Evolutionary conservation across 2,797 vertebrate species (phyloP).

Genomic region (Pseudomugil gertrudae): DNA sequence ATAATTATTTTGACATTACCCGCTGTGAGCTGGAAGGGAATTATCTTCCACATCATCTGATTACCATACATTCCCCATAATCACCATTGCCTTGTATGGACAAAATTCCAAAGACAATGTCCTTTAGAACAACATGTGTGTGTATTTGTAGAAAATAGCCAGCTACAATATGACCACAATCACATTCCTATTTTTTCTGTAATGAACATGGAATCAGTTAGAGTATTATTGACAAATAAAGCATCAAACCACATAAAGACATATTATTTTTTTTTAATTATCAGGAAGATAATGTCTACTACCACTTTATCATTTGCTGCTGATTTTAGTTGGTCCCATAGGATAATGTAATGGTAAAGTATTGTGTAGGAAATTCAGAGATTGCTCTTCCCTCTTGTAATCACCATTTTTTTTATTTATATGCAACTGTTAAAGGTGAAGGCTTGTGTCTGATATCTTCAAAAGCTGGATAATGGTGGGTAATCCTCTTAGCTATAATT

Average conservation of each 20-base stretch:
- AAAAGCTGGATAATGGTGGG: not conserved
- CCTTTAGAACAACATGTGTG: constrained; percentile 4
- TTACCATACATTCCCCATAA: constrained; percentile 70
- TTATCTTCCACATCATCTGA: constrained; percentile 71
- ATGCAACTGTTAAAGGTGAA: not conserved
- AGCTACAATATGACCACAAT: constrained; percentile 12
- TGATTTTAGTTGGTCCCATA: not conserved
- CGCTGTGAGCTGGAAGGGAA: constrained; percentile 72
- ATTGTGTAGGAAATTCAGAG: not conserved
- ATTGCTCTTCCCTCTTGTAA: not conserved
- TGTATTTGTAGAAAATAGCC: not conserved
- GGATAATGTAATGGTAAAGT: not conserved
- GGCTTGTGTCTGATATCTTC: not conserved
- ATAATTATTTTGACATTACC: constrained; percentile 83
- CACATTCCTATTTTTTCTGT: not conserved
- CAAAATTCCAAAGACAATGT: constrained; percentile 13
- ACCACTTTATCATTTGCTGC: constrained; percentile 4
- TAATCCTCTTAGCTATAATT: not conserved
- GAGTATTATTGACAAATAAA: not conserved
- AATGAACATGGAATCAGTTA: constrained; percentile 12
- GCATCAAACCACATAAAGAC: not conserved
- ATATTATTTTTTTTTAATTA: not conserved
- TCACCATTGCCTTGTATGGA: constrained; percentile 58
- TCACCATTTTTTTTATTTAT: constrained; percentile 1
- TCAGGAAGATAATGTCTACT: not conserved